phyloP scores from a whole-genome alignment of 2,888 invertebrate species.

The Lepidocyrtinus sp. region DNA sequence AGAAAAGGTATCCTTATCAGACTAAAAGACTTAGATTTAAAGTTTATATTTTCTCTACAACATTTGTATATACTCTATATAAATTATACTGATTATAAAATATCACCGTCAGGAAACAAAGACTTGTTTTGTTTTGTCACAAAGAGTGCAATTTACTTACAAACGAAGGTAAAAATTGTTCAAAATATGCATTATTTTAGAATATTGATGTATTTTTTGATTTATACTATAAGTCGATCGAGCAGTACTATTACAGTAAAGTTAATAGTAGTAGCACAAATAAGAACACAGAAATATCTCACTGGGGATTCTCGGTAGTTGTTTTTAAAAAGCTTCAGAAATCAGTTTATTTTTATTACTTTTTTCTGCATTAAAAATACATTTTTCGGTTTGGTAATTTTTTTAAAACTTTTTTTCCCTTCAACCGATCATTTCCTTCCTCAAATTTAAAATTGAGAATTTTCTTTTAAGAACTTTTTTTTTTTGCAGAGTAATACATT shows the following conservation, averaged over 20 bases:
- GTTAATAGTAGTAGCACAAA: constrained; percentile 56
- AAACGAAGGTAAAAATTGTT: not conserved
- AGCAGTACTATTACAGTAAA: constrained; percentile 29
- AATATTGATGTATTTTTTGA: constrained; percentile 16
- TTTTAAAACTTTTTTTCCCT: constrained; percentile 23
- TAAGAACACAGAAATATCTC: constrained; percentile 64
- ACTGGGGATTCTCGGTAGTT: constrained; percentile 57
- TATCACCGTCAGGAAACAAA: constrained; percentile 58
- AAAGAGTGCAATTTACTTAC: constrained; percentile 34
- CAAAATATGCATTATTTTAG: constrained; percentile 21
- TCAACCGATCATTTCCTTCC: not conserved
- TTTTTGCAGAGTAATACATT: constrained; percentile 25
- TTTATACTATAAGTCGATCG: constrained; percentile 2
- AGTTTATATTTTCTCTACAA: not conserved
- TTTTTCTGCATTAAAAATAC: constrained; percentile 28
- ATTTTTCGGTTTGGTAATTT: constrained; percentile 41
- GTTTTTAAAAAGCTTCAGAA: constrained; percentile 51
- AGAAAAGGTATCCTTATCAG: constrained; percentile 30
- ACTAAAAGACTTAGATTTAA: constrained; percentile 36
- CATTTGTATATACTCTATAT: constrained; percentile 21
- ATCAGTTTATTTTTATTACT: constrained; percentile 24
- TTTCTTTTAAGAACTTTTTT: not conserved
- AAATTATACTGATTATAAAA: constrained; percentile 53
- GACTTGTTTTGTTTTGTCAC: constrained; percentile 49
- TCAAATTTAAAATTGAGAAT: not conserved